Evolutionary conservation across 2,888 invertebrate genomes (phyloP), one percentile per base, ranked within the genome.

Genomic region (Troides helena): DNA sequence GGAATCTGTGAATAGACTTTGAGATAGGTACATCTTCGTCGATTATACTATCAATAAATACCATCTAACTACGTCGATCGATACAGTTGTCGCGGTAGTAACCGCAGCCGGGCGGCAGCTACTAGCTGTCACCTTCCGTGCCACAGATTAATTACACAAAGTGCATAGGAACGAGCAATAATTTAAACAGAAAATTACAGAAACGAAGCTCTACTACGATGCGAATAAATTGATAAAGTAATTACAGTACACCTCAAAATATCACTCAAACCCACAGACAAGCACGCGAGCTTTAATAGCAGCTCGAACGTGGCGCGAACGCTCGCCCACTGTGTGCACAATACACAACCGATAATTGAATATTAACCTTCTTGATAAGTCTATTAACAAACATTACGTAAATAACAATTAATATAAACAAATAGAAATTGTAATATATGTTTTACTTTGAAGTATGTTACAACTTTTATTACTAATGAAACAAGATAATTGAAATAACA

Each of bases 221-320:
- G 59, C 68, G n/a, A 36, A n/a, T 64, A 64, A 68, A 68, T 64
- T 68, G 68, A 68, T 68, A 68, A 64, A 68, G 68, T 64, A 68
- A 68, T 68, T 68, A 68, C 60, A 68, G 64, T 68, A 64, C 68
- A 68, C 68, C 64, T 53, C 68, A 68, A 64, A 68, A 64, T 64
- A 64, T 68, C 68, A 68, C 60, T 60, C 64, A 60, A 62, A 39
- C 68, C 60, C 23, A 59, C 64, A 64, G 63, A 64, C 62, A 43
- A 50, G 63, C 68, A 68, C 68, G 68, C 68, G 43, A 68, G 68
- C 68, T 68, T 59, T 68, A 68, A 68, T 68, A 50, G 50, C 25
- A 17, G 60, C 39, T 64, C 60, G 64, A 68, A 53, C 30, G 39
- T 61, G 61, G 30, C 17, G 59, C 25, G 4, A 36, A 21, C 10